Base-by-base conservation (phyloP, 1,140 invertebrate genomes). In the Apolygus lucorum region DNA sequence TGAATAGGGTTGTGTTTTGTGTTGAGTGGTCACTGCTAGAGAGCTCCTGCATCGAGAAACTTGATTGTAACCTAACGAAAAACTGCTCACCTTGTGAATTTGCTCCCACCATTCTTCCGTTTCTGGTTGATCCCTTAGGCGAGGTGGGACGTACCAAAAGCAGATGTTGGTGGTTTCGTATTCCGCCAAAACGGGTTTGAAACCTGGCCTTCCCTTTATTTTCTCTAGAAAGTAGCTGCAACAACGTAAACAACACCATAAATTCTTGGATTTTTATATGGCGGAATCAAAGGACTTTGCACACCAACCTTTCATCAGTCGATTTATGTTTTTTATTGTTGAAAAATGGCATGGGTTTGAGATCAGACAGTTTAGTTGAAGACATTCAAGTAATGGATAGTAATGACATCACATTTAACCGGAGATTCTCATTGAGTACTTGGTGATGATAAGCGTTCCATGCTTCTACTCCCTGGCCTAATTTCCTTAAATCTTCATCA, bases 111-210 rank as follows among this genome's bases (percentile, higher is more conserved):
- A 92, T 1, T 85, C 81, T 0, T 80, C 76, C 52, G 83, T 85
- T 76, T 89, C 84, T n/a, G 81, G 73, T 59, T 82, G 71, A 1
- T 77, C 77, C 63, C 90, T 80, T 81, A 96, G 82, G n/a, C 81
- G 85, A 2, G 79, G 81, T 0, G 95, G 94, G 65, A 96, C 85
- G 76, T 93, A 97, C 93, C 93, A 96, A 76, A 96, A 96, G 76
- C 92, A 95, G 0, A 97, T 85, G 76, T 93, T 96, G 24, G 90
- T 88, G 68, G 88, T 90, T 74, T 92, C 85, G 63, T 83, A 84
- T 42, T 85, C 75, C 0, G 82, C 75, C 0, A 84, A 73, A 1
- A 90, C 86, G 11, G 88, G 76, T 62, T 84, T 78, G 71, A 88
- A 90, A 21, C 86, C 87, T 17, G 80, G 75, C 34, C 78, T 80